Percentiles rank a stretch among this genome's conserved stretches.
These are phyloP conservation scores for Nibea coibor DNA, from an alignment of 2,113 vertebrate genomes.

Conservation along the genomic window DNA sequence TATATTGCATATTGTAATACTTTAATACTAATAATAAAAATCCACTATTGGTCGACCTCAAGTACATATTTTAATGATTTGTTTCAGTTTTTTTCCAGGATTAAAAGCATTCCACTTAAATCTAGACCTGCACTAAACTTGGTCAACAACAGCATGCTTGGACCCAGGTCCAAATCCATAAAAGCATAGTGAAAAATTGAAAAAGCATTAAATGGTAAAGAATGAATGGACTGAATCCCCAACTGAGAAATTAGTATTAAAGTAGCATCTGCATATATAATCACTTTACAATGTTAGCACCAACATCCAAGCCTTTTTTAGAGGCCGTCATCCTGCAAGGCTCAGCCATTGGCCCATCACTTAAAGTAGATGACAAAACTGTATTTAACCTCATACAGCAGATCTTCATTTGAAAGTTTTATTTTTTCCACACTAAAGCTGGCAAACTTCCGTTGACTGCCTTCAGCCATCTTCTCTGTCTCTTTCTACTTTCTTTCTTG, in stretches of 20 bases:
- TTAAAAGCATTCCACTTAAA: neutral
- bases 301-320: neutral
- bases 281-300: neutral
- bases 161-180: no score
- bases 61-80: neutral
- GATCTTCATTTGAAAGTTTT: neutral
- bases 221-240: no score
- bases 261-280: neutral
- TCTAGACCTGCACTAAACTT: neutral
- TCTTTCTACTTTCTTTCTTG: constrained; percentile 7
- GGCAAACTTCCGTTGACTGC: constrained; percentile 20
- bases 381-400: constrained; percentile 5
- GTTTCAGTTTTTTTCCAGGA: neutral
- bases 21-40: no score
- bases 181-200: neutral
- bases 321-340: neutral
- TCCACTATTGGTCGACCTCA: no score
- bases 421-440: neutral
- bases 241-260: neutral
- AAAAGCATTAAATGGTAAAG: neutral
- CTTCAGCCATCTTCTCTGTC: constrained; percentile 8
- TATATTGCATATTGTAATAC: no score
- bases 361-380: neutral
- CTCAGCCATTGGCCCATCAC: neutral
- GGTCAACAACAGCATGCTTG: neutral